Percentiles rank a stretch among this genome's conserved stretches.
Conservation (phyloP, 2,797 vertebrate species). For the Mareca strepera region DNA sequence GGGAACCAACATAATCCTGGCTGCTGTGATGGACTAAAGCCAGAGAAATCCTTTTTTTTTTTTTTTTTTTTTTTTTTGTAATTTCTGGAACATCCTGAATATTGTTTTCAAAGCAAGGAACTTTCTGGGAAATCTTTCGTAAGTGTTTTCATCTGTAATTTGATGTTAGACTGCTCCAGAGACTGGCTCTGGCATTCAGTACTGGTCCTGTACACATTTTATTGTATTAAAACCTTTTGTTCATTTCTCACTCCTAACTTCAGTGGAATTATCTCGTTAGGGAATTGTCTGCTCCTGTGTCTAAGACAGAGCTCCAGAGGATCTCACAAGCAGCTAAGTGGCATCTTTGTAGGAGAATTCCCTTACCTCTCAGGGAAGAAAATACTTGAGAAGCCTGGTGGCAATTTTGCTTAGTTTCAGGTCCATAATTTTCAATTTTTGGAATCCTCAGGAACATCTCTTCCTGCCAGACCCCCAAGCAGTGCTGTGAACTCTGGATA, state of each 20-base stretch:
- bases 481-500: not conserved
- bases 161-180: not conserved
- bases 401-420: not conserved
- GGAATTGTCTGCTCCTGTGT: not conserved
- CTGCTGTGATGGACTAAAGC: slow-evolving; percentile 14
- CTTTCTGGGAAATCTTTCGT: not conserved
- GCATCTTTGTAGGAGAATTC: not conserved
- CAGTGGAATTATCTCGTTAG: not conserved
- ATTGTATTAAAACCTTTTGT: not conserved
- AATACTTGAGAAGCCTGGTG: not conserved
- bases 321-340: not conserved
- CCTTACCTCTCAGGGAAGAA: not conserved
- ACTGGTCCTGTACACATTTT: not conserved
- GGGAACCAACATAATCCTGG: slow-evolving; percentile 1
- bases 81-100: not conserved
- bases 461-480: not conserved
- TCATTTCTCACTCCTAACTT: not conserved
- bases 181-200: not conserved
- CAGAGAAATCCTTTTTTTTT: not conserved
- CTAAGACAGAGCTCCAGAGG: not conserved
- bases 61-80: not conserved
- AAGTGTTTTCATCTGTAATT: not conserved
- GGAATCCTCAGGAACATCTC: not conserved
- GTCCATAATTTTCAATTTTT: not conserved
- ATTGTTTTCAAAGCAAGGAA: not conserved